These are phyloP conservation scores for Intellagama lesueurii DNA, from an alignment of 2,797 vertebrate species.

Conservation along the genomic window DNA sequence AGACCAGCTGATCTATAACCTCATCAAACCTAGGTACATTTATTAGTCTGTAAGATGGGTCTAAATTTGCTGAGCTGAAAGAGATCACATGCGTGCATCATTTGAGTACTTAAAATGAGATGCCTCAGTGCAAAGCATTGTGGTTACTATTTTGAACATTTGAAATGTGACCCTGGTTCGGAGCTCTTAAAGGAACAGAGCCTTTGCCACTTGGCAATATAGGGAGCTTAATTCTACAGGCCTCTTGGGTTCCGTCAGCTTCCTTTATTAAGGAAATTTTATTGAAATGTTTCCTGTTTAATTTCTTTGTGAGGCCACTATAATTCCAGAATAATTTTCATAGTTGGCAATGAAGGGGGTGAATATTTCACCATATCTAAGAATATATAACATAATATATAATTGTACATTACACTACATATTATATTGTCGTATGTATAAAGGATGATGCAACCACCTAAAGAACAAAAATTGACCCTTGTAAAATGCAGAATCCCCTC, in stretches of 20 bases:
- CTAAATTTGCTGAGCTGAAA: no score
- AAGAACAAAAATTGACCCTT: background rate
- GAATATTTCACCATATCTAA: background rate
- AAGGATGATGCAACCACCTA: background rate
- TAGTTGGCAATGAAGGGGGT: background rate
- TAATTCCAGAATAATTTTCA: background rate
- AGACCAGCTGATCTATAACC: no score
- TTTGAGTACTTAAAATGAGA: background rate
- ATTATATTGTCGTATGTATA: background rate
- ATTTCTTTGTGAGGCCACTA: background rate
- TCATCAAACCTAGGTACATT: no score
- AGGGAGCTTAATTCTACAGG: background rate
- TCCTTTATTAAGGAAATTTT: background rate
- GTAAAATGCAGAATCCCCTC: background rate
- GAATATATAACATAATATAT: background rate
- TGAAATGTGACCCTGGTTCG: background rate
- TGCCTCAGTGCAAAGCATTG: background rate
- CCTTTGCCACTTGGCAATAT: background rate
- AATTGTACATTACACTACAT: no score
- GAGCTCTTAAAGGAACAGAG: background rate
- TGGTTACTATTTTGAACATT: background rate
- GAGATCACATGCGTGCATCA: no score
- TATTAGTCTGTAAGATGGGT: background rate
- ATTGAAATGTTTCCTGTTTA: background rate
- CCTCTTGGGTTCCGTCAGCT: background rate